Percentiles rank a stretch among this genome's conserved stretches.
Conservation (phyloP, 2,888 invertebrate species). For the Aspidapion aeneum region DNA sequence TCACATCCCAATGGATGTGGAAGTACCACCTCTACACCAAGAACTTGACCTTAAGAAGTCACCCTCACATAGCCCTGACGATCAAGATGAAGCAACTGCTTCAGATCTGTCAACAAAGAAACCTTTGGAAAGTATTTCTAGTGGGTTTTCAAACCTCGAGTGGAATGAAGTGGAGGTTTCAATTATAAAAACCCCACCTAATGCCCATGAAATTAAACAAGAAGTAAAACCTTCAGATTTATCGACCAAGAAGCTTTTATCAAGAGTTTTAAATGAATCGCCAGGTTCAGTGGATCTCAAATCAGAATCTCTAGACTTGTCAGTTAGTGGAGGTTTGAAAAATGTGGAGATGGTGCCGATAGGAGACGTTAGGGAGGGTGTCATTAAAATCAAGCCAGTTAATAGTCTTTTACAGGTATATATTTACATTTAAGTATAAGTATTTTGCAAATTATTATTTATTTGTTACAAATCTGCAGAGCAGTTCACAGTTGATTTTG, state of each 20-base stretch:
- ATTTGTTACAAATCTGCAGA: too few relatives aligned
- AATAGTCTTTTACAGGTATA: conserved; percentile 23
- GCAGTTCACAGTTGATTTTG: too few relatives aligned
- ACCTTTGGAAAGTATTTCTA: too few relatives aligned
- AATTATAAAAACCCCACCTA: not conserved
- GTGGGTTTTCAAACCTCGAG: too few relatives aligned
- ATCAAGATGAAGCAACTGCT: not conserved
- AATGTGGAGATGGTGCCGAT: not conserved
- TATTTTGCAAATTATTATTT: too few relatives aligned
- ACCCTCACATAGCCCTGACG: conserved; percentile 3
- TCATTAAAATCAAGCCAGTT: conserved; percentile 30
- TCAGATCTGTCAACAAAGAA: too few relatives aligned
- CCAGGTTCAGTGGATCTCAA: too few relatives aligned
- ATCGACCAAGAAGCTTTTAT: too few relatives aligned
- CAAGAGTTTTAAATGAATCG: too few relatives aligned
- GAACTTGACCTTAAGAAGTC: not conserved
- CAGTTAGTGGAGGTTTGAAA: not conserved
- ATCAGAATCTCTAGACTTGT: not conserved
- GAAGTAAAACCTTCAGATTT: too few relatives aligned
- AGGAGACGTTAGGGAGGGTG: conserved; percentile 22
- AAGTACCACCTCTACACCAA: conserved; percentile 1
- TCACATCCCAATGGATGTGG: conserved; percentile 9
- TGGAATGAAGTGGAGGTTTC: not conserved
- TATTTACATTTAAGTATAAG: too few relatives aligned
- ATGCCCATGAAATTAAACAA: not conserved